Base-by-base conservation (phyloP, 1,140 invertebrate species). In the Drosophila ogumai region DNA sequence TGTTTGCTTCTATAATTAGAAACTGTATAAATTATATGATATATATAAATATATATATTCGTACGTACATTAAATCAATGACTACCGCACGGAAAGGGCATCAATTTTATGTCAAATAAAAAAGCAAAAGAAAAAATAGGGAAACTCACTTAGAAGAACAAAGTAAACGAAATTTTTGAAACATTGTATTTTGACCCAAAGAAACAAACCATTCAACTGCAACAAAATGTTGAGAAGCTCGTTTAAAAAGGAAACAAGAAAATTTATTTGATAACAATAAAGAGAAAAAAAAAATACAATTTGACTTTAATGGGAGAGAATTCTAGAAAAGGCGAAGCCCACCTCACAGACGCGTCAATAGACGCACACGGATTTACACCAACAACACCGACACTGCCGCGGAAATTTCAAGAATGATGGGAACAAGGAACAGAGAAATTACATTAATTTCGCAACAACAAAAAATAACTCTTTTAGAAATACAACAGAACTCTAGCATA, bases 131-230 rank as follows among this genome's bases (percentile, higher is more conserved):
- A 44, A 43, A 34, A n/a, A 49, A 49, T 40, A 57, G 65, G 47
- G 64, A 56, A 72, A 59, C 22, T 17, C 43, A 67, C 56, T 73
- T 82, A 82, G 64, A 82, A 58, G 58, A 82, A 81, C 59, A 77
- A 80, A 75, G 63, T 61, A 63, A 57, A 73, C 49, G 61, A 78
- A 54, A 72, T 81, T 85, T 87, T 88, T 88, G 63, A 77, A 85
- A 82, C 88, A 88, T 75, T 88, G 85, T 90, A 85, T 90, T 88
- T 90, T 81, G 85, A 88, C 77, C 85, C 86, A 88, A 88, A 90
- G 85, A 88, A 74, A 73, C 38, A 81, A 85, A 68, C 72, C 66
- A 85, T 74, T 84, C 63, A 77, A 76, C 74, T 38, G 59, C 79
- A 77, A 76, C 73, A 61, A 71, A 68, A 61, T 41, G 85, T 88